These are phyloP conservation scores for Protaetia brevitarsis DNA, from an alignment of 1,140 invertebrate species.

Conservation along the genomic window DNA sequence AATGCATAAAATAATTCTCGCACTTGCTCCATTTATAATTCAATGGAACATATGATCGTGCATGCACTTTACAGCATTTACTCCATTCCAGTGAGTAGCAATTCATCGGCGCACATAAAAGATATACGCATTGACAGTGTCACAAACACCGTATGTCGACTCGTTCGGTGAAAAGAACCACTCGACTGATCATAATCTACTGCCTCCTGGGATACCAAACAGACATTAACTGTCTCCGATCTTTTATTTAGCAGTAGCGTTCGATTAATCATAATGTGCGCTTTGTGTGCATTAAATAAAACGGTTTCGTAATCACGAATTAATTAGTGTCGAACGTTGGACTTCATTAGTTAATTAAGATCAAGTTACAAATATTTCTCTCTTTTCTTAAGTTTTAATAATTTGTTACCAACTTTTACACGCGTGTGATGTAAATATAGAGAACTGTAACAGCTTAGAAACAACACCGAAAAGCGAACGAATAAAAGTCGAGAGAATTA, in stretches of 20 bases:
- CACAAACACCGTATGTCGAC: conserved; percentile 28
- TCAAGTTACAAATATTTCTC: no score
- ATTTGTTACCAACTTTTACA: no score
- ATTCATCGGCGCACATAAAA: not conserved
- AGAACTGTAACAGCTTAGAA: not conserved
- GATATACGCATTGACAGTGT: conserved; percentile 19
- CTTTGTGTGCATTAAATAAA: not conserved
- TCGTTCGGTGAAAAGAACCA: conserved; percentile 24
- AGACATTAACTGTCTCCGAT: conserved; percentile 1
- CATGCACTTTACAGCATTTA: conserved; percentile 24
- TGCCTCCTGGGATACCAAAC: conserved; percentile 18
- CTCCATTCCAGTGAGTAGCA: conserved; percentile 21
- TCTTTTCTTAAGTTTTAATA: no score
- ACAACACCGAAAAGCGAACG: not conserved
- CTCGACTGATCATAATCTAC: conserved; percentile 27
- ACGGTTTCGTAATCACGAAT: no score
- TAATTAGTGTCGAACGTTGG: no score
- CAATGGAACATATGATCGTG: conserved; percentile 20
- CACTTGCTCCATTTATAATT: conserved; percentile 19
- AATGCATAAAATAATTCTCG: not conserved
- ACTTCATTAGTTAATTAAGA: not conserved
- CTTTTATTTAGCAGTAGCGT: not conserved
- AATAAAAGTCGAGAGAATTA: not conserved
- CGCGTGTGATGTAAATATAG: not conserved
- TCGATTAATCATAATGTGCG: not conserved